A percentile compares a stretch with the other conserved stretches of the same genome.
Evolutionary conservation across 30 jellyfish, hydroid and myxozoan species (phyloP).

Genomic region (Mastigias papua): DNA sequence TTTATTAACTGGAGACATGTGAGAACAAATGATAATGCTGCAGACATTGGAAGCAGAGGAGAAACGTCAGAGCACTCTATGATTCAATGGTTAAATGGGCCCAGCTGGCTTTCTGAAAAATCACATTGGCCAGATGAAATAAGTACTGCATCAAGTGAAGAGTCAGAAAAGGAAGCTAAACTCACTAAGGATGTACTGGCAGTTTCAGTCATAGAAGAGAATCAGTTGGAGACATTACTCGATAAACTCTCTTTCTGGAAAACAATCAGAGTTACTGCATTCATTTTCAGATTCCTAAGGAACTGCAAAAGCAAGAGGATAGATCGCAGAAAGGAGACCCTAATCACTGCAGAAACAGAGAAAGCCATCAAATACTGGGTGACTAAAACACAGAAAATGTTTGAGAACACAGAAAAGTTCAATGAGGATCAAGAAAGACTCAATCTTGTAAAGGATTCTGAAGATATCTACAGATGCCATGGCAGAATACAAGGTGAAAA

Average conservation of each 20-base stretch:
- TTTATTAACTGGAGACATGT: not conserved
- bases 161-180: constrained; percentile 59
- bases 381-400: too few relatives aligned
- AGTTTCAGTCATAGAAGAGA: constrained; percentile 11
- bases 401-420: too few relatives aligned
- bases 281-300: too few relatives aligned
- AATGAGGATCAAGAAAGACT: too few relatives aligned
- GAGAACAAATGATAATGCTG: not conserved
- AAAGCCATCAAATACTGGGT: too few relatives aligned
- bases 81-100: constrained; percentile 60
- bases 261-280: constrained; percentile 17
- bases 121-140: constrained; percentile 62
- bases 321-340: too few relatives aligned
- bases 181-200: constrained; percentile 46
- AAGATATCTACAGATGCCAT: too few relatives aligned
- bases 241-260: not conserved
- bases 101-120: constrained; percentile 48
- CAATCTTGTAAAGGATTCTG: too few relatives aligned
- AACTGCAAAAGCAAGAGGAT: too few relatives aligned
- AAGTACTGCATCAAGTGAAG: constrained; percentile 42
- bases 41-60: constrained; percentile 15
- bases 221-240: constrained; percentile 1
- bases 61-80: not conserved
- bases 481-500: too few relatives aligned
- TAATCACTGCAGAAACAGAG: too few relatives aligned